Percentiles rank a stretch among this genome's conserved stretches.
Conservation (phyloP, 2,797 vertebrate species). For the Falco columbarius region DNA sequence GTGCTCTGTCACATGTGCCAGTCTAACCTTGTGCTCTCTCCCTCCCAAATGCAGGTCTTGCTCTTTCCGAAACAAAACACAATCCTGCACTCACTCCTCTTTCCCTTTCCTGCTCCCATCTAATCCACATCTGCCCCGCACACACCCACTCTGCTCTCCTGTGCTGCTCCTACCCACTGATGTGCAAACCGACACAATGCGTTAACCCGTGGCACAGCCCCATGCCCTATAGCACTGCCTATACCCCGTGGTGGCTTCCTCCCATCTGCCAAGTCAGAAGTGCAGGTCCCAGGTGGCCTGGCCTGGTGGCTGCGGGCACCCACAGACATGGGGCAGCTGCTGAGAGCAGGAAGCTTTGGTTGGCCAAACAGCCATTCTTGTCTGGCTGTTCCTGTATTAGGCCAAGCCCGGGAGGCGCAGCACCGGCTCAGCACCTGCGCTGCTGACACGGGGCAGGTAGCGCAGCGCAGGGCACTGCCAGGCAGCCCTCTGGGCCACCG, state of each 20-base stretch:
- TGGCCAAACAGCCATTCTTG: background rate
- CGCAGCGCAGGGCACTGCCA: background rate
- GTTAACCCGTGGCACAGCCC: background rate
- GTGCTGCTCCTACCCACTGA: fast-evolving
- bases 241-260: fast-evolving
- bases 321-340: background rate
- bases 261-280: fast-evolving
- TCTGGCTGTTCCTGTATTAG: background rate
- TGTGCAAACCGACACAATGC: fast-evolving
- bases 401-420: background rate
- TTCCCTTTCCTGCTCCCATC: background rate
- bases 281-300: background rate
- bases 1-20: fast-evolving
- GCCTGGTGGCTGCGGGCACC: background rate
- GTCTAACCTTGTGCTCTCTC: background rate
- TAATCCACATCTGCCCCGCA: fast-evolving
- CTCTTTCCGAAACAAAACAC: background rate
- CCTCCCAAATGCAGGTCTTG: background rate
- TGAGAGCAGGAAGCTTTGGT: background rate
- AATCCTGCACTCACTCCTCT: fast-evolving
- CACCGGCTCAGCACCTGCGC: fast-evolving
- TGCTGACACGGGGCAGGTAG: fast-evolving
- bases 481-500: fast-evolving
- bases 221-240: background rate
- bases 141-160: fast-evolving